phyloP scores from a whole-genome alignment of 2,113 vertebrate species.

The Dasyornis broadbenti region DNA sequence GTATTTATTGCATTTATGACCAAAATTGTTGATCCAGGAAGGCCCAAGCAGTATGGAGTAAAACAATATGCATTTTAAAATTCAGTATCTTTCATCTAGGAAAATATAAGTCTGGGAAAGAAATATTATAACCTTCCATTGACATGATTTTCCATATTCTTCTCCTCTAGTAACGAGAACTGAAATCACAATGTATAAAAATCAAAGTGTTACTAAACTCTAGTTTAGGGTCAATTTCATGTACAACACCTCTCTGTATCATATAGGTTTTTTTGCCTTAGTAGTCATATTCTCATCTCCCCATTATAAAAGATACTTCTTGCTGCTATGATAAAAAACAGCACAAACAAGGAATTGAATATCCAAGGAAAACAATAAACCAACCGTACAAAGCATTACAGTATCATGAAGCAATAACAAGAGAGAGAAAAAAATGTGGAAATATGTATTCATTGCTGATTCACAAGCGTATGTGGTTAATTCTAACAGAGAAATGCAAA shows the following conservation, averaged over 20 bases:
- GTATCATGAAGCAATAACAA: not conserved
- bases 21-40: not conserved
- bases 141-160: not conserved
- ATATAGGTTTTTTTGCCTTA: not conserved
- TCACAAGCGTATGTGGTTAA: not conserved
- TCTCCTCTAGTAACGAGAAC: not conserved
- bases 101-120: not conserved
- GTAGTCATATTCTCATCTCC: not conserved
- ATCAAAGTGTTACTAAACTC: not conserved
- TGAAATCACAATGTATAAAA: not conserved
- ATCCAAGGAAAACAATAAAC: not conserved
- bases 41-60: not conserved
- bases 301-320: not conserved
- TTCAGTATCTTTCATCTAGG: not conserved
- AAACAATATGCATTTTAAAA: not conserved
- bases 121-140: not conserved
- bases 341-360: not conserved
- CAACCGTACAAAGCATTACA: fast-evolving
- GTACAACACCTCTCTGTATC: not conserved
- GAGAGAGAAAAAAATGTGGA: not conserved
- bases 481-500: not conserved
- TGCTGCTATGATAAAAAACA: not conserved
- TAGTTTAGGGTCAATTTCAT: not conserved
- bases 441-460: not conserved
- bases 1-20: not conserved